These are phyloP conservation scores for Vidua macroura DNA, from an alignment of 2,113 vertebrate genomes.

Conservation along the genomic window DNA sequence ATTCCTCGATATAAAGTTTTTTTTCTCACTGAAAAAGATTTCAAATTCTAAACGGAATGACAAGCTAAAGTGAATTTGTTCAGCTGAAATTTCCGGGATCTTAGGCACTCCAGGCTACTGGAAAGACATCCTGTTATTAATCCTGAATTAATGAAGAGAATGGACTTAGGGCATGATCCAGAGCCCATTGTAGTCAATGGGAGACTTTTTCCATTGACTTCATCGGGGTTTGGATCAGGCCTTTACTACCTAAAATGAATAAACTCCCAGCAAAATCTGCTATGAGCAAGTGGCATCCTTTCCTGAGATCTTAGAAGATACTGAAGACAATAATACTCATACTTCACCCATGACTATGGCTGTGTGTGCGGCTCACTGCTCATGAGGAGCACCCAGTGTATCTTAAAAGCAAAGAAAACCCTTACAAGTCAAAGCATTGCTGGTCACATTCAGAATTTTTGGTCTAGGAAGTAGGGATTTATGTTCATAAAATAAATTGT, in stretches of 20 bases:
- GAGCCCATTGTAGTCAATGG: conserved; percentile 66
- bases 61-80: background rate
- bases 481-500: background rate
- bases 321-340: background rate
- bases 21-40: background rate
- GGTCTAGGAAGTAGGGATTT: background rate
- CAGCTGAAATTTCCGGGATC: background rate
- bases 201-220: conserved; percentile 64
- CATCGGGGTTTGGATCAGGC: conserved; percentile 58
- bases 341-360: background rate
- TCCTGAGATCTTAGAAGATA: conserved; percentile 1
- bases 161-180: conserved; percentile 55
- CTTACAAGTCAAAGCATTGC: background rate
- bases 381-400: background rate
- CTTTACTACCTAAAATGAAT: conserved; percentile 57
- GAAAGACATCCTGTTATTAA: background rate
- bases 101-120: background rate
- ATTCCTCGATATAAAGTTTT: background rate
- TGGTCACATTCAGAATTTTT: background rate
- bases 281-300: background rate
- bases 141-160: conserved; percentile 24
- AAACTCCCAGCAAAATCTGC: background rate
- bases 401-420: background rate
- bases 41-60: background rate
- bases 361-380: background rate